Conservation (phyloP, 2,113 vertebrate genomes). For the Hippotragus niger region DNA sequence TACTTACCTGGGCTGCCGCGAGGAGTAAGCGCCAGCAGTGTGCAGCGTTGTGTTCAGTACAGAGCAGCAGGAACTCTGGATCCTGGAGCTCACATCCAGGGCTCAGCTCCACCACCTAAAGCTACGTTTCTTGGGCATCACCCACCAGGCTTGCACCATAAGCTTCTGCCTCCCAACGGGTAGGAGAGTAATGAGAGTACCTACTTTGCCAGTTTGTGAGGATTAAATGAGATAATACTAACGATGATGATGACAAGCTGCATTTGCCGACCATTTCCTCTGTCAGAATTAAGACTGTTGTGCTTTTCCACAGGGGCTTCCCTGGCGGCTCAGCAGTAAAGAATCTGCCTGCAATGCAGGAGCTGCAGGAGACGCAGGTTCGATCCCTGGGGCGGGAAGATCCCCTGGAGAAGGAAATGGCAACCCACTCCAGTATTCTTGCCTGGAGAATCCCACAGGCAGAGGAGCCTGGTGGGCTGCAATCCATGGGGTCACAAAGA, state of each 20-base stretch:
- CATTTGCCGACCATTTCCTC: neutral
- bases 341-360: neutral
- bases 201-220: neutral
- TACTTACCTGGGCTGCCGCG: neutral
- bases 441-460: neutral
- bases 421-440: neutral
- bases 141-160: neutral
- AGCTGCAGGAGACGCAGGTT: neutral
- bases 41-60: rapidly evolving
- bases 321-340: neutral
- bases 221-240: too few relatives aligned
- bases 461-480: neutral
- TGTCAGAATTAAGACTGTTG: neutral
- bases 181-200: too few relatives aligned
- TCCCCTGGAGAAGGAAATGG: neutral
- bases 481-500: neutral
- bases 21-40: rapidly evolving
- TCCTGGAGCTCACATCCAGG: rapidly evolving
- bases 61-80: neutral
- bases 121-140: rapidly evolving
- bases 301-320: neutral
- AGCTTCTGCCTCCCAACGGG: too few relatives aligned
- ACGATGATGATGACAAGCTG: neutral
- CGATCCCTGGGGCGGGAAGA: neutral
- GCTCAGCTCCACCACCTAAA: rapidly evolving